These are phyloP conservation scores for Petrocephalus sullivani DNA, from an alignment of 2,797 vertebrate species.

Conservation along the genomic window DNA sequence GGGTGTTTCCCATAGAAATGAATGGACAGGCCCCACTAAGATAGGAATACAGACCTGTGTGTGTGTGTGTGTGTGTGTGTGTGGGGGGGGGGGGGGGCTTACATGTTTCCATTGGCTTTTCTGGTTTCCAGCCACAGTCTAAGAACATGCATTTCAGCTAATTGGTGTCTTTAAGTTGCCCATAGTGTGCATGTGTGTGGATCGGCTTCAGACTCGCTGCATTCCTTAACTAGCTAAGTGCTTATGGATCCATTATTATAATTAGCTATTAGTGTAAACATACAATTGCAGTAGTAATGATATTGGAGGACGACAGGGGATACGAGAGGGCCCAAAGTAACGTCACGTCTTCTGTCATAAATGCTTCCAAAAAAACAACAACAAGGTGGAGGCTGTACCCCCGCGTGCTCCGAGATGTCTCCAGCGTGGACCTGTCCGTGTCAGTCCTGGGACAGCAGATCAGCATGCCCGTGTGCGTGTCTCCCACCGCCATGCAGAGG, in stretches of 20 bases:
- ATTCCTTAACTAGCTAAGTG: background rate
- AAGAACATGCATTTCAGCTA: background rate
- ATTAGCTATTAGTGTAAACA: background rate
- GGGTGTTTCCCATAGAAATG: too few relatives aligned
- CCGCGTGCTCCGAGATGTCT: constrained; percentile 78
- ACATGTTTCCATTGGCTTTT: background rate
- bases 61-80: background rate
- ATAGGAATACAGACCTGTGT: too few relatives aligned
- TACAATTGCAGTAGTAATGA: background rate
- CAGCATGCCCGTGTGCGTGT: constrained; percentile 79
- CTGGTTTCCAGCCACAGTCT: background rate
- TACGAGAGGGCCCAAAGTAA: background rate
- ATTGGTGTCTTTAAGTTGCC: background rate
- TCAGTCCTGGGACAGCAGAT: constrained; percentile 73
- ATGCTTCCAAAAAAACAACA: background rate
- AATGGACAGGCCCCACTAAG: too few relatives aligned
- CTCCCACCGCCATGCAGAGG: constrained; percentile 85
- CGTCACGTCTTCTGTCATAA: background rate
- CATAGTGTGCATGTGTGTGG: background rate
- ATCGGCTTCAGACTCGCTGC: background rate
- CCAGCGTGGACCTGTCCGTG: constrained; percentile 69
- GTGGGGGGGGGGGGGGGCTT: background rate
- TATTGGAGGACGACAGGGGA: background rate
- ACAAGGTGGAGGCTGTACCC: constrained; percentile 79
- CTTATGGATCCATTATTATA: background rate